phyloP scores from a whole-genome alignment of 2,797 vertebrate species.

The Pagetopsis macropterus region DNA sequence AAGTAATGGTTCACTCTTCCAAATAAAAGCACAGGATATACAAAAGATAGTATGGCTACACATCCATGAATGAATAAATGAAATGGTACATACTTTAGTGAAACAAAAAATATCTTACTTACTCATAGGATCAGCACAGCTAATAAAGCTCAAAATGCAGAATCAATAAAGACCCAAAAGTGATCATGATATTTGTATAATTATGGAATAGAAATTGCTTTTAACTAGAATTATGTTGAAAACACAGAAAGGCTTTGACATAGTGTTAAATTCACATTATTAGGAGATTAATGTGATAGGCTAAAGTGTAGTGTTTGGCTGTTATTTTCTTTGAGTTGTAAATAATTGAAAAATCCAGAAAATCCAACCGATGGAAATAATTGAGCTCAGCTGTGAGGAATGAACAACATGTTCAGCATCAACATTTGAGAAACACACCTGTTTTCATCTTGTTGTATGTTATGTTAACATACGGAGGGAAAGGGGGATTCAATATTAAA shows the following conservation, averaged over 20 bases:
- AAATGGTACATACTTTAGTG: background rate
- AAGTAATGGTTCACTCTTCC: background rate
- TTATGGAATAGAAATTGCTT: background rate
- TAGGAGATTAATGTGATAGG: no score
- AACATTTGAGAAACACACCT: no score
- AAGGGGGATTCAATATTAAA: no score
- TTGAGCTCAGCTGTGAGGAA: background rate
- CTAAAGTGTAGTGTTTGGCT: background rate
- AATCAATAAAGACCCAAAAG: background rate
- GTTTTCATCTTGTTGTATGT: no score
- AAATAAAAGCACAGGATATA: conserved; percentile 26
- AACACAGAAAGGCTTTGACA: no score
- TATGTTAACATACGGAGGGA: background rate
- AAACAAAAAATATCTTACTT: background rate
- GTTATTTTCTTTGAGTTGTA: background rate
- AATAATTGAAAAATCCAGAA: background rate
- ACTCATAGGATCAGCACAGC: background rate
- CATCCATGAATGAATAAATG: background rate
- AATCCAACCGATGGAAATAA: background rate
- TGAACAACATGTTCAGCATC: background rate
- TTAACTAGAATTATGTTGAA: background rate
- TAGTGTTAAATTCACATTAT: background rate
- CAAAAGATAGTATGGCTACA: background rate
- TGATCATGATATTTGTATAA: background rate
- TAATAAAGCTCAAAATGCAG: background rate